Evolutionary conservation across 2,888 invertebrate species (phyloP).

Genomic region (Lydus trimaculatus): DNA sequence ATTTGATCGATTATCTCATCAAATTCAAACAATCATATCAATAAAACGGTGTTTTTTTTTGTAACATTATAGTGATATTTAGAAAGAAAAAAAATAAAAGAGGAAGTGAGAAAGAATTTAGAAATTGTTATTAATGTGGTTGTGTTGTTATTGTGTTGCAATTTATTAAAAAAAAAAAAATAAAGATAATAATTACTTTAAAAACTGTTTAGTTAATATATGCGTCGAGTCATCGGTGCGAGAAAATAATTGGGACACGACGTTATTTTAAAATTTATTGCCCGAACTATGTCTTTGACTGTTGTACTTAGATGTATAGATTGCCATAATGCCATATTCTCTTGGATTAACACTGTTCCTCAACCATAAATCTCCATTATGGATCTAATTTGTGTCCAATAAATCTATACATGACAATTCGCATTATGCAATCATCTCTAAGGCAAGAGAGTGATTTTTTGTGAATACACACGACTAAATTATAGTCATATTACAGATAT

Average conservation of each 20-base stretch:
- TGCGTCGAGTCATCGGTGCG: constrained; percentile 60
- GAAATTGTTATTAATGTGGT: constrained; percentile 14
- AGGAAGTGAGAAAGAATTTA: background rate
- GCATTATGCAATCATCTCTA: constrained; percentile 49
- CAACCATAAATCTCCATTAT: constrained; percentile 51
- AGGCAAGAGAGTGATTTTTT: constrained; percentile 49
- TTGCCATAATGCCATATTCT: constrained; percentile 22
- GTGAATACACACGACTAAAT: constrained; percentile 44
- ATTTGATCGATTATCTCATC: constrained; percentile 35
- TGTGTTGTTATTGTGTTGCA: constrained; percentile 33
- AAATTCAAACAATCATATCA: constrained; percentile 21
- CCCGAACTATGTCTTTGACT: constrained; percentile 38
- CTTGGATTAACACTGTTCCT: constrained; percentile 36
- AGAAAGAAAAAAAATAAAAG: background rate
- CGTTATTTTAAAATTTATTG: constrained; percentile 60
- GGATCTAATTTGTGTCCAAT: constrained; percentile 54
- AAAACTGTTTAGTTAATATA: constrained; percentile 54
- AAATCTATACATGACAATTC: constrained; percentile 50
- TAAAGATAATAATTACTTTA: constrained; percentile 50
- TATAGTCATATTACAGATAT: constrained; percentile 30
- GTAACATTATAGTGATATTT: constrained; percentile 22
- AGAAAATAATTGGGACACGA: constrained; percentile 62
- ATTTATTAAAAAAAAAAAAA: constrained; percentile 50
- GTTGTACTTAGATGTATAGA: constrained; percentile 25
- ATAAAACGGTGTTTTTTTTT: constrained; percentile 11